Evolutionary conservation across 2,797 vertebrate species (phyloP), one percentile per base, ranked within the genome.

Genomic region (Sebastes hubbsi): DNA sequence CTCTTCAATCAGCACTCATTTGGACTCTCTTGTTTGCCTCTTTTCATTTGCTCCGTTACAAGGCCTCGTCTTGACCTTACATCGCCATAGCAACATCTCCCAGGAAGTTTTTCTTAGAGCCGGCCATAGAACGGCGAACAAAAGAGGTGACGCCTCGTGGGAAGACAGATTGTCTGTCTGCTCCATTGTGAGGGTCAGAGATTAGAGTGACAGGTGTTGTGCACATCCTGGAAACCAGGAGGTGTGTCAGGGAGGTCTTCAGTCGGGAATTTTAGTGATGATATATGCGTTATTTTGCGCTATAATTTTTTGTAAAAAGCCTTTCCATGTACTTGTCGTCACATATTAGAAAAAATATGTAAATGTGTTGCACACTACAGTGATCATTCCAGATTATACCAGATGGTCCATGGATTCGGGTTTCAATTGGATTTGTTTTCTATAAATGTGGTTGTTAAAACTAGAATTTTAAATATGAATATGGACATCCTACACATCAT

Each of bases 71-170:
- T 80, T 88, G 78, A 88, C 80, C 85, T 74, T 55, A 32, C 18
- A 65, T 92, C 69, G 4, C 90, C 88, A 91, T 88, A 63, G 90
- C 81, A 88, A 91, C 89, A 5, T 72, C 64, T 78, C 58, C 34
- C 42, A 24, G 82, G 79, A 88, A 72, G 66, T 64, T 59, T 67
- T 68, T 71, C 38, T 61, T 8, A 10, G 18, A 84, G 63, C 25
- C 38, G 38, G 30, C 52, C 24, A 22, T 32, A 74, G 77, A 90
- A 75, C 3, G 46, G 30, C 12, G 38, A 73, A 92, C 92, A 91
- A 90, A 84, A 68, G 83, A 71, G 62, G 62, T 5, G 67, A 87
- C 62, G 79, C 42, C 74, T 70, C 84, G 77, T 72, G 63, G 65
- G 75, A 55, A 63, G 80, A 86, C 55, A 71, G 56, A 87, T 81